Evolutionary conservation across 2,888 invertebrate genomes (phyloP).

Genomic region (Megastigmus dorsalis): DNA sequence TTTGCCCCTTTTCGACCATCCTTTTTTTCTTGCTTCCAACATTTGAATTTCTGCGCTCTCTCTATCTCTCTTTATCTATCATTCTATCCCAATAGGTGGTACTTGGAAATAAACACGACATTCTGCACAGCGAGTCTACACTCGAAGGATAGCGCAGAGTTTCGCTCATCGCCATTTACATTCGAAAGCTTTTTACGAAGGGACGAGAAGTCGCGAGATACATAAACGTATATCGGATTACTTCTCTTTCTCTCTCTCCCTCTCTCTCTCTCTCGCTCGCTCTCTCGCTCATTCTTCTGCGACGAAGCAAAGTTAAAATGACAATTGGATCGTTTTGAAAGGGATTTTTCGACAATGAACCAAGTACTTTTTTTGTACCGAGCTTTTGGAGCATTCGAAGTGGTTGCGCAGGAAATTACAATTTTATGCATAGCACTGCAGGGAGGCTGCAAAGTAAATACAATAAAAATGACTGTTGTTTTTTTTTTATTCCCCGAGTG

Average conservation of each 20-base stretch:
- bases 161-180: slow-evolving; percentile 16
- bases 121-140: neutral
- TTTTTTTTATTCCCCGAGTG: too few species aligned
- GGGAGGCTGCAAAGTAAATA: too few species aligned
- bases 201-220: neutral
- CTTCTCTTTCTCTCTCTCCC: neutral
- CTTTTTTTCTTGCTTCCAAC: too few species aligned
- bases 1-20: too few species aligned
- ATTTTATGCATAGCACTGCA: neutral
- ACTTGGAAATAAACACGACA: slow-evolving; percentile 53
- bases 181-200: neutral
- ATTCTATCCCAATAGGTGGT: neutral
- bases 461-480: too few species aligned
- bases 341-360: slow-evolving; percentile 24
- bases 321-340: slow-evolving; percentile 34
- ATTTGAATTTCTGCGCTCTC: too few species aligned
- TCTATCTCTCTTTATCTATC: neutral
- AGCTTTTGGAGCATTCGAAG: slow-evolving; percentile 6
- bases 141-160: too few species aligned
- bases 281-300: neutral
- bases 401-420: neutral
- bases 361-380: neutral
- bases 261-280: neutral
- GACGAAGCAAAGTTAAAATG: slow-evolving; percentile 28
- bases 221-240: slow-evolving; percentile 6